Evolutionary conservation across 2,113 vertebrate species (phyloP), one percentile per base, ranked within the genome.

Genomic region (Stigmatopora nigra): DNA sequence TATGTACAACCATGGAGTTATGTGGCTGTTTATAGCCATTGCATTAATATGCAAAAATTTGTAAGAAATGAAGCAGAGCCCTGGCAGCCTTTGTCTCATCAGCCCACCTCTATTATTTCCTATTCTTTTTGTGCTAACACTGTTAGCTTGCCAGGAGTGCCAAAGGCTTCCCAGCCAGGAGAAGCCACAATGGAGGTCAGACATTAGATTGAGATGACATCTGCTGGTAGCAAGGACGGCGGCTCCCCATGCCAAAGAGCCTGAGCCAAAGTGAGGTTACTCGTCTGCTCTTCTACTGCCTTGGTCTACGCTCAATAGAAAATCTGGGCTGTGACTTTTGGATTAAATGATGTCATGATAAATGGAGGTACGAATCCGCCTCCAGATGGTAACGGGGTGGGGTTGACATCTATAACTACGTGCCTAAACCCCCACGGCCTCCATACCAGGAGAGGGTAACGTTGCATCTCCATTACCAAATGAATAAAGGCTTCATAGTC

Each of bases 401-500:
- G 80, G 77, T 72, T 70, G 73, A 89, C 88, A 83, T 82, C 61
- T 81, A 69, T 81, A 69, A 77, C 75, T 75, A 31, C 69, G 55
- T 81, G 82, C 61, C 64, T 47, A 60, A 65, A 69, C 31, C 66
- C 68, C 46, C 53, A 14, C 13, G 20, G 12, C 65, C 63, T 61
- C 60, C 38, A 48, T 73, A 70, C 61, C 53, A 74, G 61, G 51
- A 69, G 52, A 36, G 38, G 15, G 67, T 64, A 69, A 64, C 48
- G 67, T 72, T 63, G 65, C 71, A 69, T 85, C 84, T 87, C 83
- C 71, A 87, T 89, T 88, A 89, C 84, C 80, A 89, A 89, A 90
- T 91, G 81, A 91, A 90, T 89, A 89, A 88, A 77, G 72, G 78
- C 76, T 89, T 85, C 77, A 85, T 57, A 56, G 84, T 69, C 79